Evolutionary conservation across 2,888 invertebrate species (phyloP).

Genomic region (Listrodromus nycthemerus): DNA sequence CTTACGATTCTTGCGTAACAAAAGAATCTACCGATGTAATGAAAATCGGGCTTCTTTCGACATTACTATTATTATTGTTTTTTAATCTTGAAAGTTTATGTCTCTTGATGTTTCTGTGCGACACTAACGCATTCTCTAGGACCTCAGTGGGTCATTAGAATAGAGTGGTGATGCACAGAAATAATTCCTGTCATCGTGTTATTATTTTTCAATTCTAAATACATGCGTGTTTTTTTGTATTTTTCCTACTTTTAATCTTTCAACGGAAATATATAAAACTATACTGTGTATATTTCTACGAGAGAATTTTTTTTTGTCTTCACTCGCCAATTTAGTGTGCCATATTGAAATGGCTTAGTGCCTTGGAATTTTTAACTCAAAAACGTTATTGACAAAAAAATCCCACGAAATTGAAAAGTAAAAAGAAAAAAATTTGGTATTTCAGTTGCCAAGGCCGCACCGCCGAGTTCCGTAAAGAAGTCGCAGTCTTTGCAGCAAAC

Average conservation of each 20-base stretch:
- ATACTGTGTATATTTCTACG: conserved; percentile 44
- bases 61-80: conserved; percentile 36
- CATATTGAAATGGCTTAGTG: conserved; percentile 42
- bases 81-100: conserved; percentile 29
- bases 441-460: conserved; percentile 83
- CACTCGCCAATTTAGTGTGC: conserved; percentile 53
- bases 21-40: conserved; percentile 41
- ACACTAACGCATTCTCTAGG: conserved; percentile 45
- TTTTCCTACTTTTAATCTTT: conserved; percentile 18
- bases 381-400: conserved; percentile 2
- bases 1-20: conserved; percentile 37
- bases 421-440: conserved; percentile 56
- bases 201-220: conserved; percentile 44
- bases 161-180: conserved; percentile 49
- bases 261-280: conserved; percentile 46
- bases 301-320: conserved; percentile 40
- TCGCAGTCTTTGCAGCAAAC: conserved; percentile 84
- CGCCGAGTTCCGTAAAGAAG: conserved; percentile 82
- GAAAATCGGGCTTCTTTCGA: conserved; percentile 47
- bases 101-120: conserved; percentile 52
- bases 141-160: conserved; percentile 25
- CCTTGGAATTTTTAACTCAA: conserved; percentile 16
- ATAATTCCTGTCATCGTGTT: conserved; percentile 42
- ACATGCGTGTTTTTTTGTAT: conserved; percentile 43
- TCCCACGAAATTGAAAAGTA: conserved; percentile 17